A percentile compares a stretch with the other conserved stretches of the same genome.
phyloP scores from a whole-genome alignment of 2,888 invertebrate genomes.

The Ptycholaimellus sp. region DNA sequence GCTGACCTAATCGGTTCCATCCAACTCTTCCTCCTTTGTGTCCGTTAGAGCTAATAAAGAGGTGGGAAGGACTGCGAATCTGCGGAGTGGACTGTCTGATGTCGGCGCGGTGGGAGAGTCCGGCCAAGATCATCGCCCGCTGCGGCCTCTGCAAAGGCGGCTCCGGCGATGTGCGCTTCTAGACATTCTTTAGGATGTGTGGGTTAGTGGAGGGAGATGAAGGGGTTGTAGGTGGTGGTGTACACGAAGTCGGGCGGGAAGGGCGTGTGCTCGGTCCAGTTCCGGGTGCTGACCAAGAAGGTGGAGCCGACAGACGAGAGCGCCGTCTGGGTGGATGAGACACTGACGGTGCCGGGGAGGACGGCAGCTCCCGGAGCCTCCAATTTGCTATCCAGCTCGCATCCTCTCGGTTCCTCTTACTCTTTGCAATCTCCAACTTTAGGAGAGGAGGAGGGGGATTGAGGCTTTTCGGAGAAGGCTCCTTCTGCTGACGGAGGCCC shows the following conservation, averaged over 20 bases:
- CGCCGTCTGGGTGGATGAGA: conserved; percentile 94
- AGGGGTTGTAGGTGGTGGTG: no score
- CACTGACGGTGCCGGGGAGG: conserved; percentile 33
- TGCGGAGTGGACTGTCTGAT: conserved; percentile 81
- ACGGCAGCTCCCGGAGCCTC: not conserved
- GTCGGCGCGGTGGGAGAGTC: conserved; percentile 89
- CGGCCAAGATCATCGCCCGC: conserved; percentile 82
- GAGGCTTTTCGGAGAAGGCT: no score
- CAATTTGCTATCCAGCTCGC: not conserved
- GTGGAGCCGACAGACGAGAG: conserved; percentile 67
- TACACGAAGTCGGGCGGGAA: conserved; percentile 60
- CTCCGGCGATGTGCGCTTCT: conserved; percentile 67
- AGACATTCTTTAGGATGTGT: no score
- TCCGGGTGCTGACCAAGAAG: conserved; percentile 40
- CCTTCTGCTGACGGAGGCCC: no score
- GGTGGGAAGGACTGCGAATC: conserved; percentile 51
- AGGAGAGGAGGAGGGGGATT: no score
- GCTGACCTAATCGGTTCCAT: conserved; percentile 57
- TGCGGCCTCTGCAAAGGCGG: conserved; percentile 65
- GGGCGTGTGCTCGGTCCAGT: conserved; percentile 58
- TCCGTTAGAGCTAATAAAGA: conserved; percentile 1
- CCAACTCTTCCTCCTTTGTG: no score
- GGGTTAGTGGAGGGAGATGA: no score
- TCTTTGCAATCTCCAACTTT: no score
- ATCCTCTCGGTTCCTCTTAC: conserved; percentile 23